Evolutionary conservation across 2,113 vertebrate species (phyloP), one percentile per base, ranked within the genome.

Genomic region (Accipiter virgatus): DNA sequence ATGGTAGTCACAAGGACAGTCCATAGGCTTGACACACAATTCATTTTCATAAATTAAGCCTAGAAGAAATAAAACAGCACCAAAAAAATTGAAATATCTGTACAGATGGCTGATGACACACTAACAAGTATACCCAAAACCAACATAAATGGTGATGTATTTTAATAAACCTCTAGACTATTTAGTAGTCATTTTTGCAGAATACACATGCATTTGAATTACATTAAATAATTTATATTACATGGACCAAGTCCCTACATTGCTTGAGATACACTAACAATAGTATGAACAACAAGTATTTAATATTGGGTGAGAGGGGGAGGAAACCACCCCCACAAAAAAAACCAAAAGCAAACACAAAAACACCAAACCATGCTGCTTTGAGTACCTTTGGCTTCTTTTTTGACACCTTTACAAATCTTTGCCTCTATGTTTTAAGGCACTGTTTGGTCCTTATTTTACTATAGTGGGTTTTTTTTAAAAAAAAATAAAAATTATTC

Each of bases 1-100:
- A 4, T 98, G 99, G 91, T 98, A 98, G 96, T 99, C 99, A 93
- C 99, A 99, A 74, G 99, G 99, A 97, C 99, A 99, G 68, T 99
- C 99, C 16, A 97, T 97, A 47, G 98, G 98, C n/a, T 96, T 97
- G 79, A 99, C 98, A 40, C 99, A 99, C 34, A 88, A 78, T 13
- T 97, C 99, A 6, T 99, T 98, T 93, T 99, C 98, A 45, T 98
- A 99, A 97, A 99, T 99, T 77, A 99, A 97, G 45, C 99, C 99
- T 99, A 96, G 40, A 91, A 88, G n/a, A 61, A 93, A 95, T 20
- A 90, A 75, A 84, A 42, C 38, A 47, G n/a, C 34, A 67, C 23
- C 16, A 20, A 85, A 82, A 50, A 77, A 65, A 45, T 4, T 48
- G 1, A 74, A 75, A 34, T 36, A 59, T 27, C 34, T 56, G 17